Evolutionary conservation across 2,113 vertebrate species (phyloP).

Genomic region (Hyperopisus bebe): DNA sequence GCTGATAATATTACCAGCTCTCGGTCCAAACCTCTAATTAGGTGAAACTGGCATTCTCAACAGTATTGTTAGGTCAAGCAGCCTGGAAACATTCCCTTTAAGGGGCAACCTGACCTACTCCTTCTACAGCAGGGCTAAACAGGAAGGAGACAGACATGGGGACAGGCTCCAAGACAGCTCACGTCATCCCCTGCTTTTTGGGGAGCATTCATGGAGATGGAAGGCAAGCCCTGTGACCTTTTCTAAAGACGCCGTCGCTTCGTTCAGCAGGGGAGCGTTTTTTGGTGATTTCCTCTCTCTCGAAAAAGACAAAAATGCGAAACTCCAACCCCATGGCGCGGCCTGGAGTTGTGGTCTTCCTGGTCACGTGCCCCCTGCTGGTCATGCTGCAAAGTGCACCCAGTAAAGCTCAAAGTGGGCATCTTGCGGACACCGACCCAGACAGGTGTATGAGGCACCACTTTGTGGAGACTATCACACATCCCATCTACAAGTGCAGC

Average conservation of each 20-base stretch:
- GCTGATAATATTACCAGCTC: constrained; percentile 33
- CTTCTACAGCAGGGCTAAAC: constrained; percentile 1
- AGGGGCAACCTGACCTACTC: neutral
- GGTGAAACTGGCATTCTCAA: constrained; percentile 28
- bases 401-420: constrained; percentile 71
- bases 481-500: constrained; percentile 93
- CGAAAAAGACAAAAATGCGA: constrained; percentile 47
- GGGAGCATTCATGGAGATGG: neutral
- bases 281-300: neutral
- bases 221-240: neutral
- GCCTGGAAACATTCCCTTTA: neutral
- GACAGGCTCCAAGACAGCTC: neutral
- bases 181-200: neutral
- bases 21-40: constrained; percentile 12
- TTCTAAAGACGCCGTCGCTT: neutral
- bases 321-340: constrained; percentile 58
- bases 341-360: constrained; percentile 64
- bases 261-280: neutral
- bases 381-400: constrained; percentile 69
- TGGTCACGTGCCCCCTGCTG: constrained; percentile 84
- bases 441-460: constrained; percentile 93
- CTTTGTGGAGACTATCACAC: constrained; percentile 93
- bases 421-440: constrained; percentile 74
- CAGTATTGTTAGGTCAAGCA: neutral
- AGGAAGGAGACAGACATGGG: constrained; percentile 11